phyloP scores from a whole-genome alignment of 2,797 vertebrate genomes.

The Liasis olivaceus region DNA sequence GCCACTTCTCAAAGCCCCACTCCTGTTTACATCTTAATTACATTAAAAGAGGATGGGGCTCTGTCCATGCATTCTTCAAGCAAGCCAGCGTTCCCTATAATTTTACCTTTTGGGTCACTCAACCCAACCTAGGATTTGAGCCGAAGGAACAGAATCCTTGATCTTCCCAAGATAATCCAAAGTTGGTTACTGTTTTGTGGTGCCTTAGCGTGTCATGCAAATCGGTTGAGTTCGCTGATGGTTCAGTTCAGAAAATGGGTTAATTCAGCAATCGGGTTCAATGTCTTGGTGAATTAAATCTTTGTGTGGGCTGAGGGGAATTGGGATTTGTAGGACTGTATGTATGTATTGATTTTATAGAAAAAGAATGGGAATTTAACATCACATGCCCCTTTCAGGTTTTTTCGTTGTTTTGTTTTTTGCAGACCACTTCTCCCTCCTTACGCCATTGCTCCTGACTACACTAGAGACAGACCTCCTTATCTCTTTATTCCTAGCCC shows the following conservation, averaged over 20 bases:
- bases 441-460: background rate
- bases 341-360: background rate
- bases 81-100: no score
- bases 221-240: background rate
- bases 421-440: background rate
- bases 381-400: background rate
- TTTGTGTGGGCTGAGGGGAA: background rate
- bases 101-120: no score
- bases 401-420: background rate
- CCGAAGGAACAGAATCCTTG: no score
- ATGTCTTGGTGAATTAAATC: background rate
- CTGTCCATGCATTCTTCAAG: no score
- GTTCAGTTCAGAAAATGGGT: background rate
- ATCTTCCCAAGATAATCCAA: no score
- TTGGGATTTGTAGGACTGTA: no score
- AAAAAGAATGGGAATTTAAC: background rate
- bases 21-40: no score
- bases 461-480: background rate
- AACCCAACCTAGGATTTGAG: no score
- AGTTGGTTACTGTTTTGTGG: no score
- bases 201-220: accelerated
- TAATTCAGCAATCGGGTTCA: background rate
- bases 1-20: no score
- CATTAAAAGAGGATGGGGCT: no score
- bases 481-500: conserved; percentile 2